phyloP scores from a whole-genome alignment of 2,113 vertebrate species.

The Poecilia latipinna region DNA sequence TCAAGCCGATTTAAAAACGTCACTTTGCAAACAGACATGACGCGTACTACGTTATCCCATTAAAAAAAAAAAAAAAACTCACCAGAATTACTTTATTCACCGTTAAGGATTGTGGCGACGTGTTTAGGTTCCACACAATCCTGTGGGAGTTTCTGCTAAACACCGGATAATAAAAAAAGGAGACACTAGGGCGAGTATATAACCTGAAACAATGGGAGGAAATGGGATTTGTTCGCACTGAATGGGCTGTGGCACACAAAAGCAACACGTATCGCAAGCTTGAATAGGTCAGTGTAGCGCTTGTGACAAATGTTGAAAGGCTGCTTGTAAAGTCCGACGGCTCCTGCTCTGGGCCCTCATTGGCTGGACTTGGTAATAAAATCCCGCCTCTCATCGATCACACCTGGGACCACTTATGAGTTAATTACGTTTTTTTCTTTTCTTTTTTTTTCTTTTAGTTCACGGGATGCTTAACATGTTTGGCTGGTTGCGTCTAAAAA shows the following conservation, averaged over 20 bases:
- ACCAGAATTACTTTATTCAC: background rate
- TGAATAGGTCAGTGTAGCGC: no score
- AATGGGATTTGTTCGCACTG: slow-evolving; percentile 6
- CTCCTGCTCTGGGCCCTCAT: slow-evolving; percentile 12
- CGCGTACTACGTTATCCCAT: background rate
- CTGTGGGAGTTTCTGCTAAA: slow-evolving; percentile 19
- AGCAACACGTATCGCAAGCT: slow-evolving; percentile 6
- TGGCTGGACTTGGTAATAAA: background rate
- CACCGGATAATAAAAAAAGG: slow-evolving; percentile 28
- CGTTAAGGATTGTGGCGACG: background rate
- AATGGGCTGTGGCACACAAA: slow-evolving; percentile 21
- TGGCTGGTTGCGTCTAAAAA: background rate
- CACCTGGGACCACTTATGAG: slow-evolving; percentile 10
- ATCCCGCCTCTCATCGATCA: background rate
- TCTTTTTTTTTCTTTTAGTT: background rate
- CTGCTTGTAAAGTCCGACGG: no score
- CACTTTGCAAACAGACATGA: background rate
- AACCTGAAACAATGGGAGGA: slow-evolving; percentile 58
- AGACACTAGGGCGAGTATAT: slow-evolving; percentile 50
- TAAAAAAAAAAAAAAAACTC: background rate
- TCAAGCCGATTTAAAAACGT: background rate
- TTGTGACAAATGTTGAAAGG: slow-evolving; percentile 1
- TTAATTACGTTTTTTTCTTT: background rate
- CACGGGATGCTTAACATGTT: no score
- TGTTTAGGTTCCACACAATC: background rate